Evolutionary conservation across 2,797 vertebrate genomes (phyloP), one percentile per base, ranked within the genome.

Genomic region (Octomys mimax): DNA sequence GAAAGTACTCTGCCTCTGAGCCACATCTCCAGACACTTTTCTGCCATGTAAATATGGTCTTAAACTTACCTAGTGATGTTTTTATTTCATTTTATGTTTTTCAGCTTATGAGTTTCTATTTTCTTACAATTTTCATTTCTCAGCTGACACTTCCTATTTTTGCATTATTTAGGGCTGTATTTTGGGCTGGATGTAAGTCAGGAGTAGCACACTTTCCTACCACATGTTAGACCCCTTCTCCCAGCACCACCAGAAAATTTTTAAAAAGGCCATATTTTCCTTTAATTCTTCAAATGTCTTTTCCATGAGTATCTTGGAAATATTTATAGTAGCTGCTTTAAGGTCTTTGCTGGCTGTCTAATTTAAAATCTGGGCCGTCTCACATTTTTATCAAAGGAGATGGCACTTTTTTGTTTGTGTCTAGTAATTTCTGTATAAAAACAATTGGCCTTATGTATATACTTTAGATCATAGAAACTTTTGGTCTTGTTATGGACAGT

Each of bases 331-430:
- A 92, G 42, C 36, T 64, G 24, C 54, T 81, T 95, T 71, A 91
- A 71, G 66, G n/a, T 68, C 39, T 95, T 89, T 91, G 54, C 39
- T 68, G 71, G 39, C 54, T 91, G 71, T 46, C 54, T 91, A 77
- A 39, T 91, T 80, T 57, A 83, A 68, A 59, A 86, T 93, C 31
- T 78, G 26, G 57, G 24, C 62, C 62, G 42, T 89, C 61, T 96
- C 70, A 82, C 33, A 68, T 80, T 90, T 96, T 62, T 92, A 6
- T 83, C 77, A 90, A 79, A 84, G 31, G 66, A 19, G 28, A 71
- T 87, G 89, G 6, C 21, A 92, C 62, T 92, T 89, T 95, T 42
- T 84, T 89, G 19, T 89, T 93, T 94, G 62, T 86, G 21, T 92
- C 78, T 91, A 57, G 36, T 80, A 75, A 64, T 88, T 93, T 92